These are phyloP conservation scores for Pteria penguin DNA, from an alignment of 2,888 invertebrate genomes.

Conservation along the genomic window DNA sequence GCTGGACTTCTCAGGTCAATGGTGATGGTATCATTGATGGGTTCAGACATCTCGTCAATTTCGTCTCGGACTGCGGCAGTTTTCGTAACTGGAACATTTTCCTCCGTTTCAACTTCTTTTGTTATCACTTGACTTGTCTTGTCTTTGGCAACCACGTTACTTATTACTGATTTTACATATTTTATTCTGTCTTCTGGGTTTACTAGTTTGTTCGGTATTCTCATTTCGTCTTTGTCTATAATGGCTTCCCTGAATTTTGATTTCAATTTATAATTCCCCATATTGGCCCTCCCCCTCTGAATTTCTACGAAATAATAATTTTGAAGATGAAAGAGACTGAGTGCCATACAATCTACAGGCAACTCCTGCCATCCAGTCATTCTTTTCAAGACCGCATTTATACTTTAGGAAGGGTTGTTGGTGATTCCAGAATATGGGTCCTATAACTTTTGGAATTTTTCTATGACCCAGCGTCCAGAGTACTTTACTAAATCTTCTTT, in stretches of 20 bases:
- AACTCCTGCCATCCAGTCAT: constrained; percentile 14
- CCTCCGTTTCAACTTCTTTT: too few relatives aligned
- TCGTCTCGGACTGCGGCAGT: too few relatives aligned
- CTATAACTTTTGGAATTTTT: neutral
- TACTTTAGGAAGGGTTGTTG: constrained; percentile 14
- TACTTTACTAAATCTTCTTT: constrained; percentile 4
- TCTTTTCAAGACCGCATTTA: constrained; percentile 5
- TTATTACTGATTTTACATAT: too few relatives aligned
- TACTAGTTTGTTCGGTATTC: too few relatives aligned
- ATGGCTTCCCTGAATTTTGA: neutral
- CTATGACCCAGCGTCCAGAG: constrained; percentile 13
- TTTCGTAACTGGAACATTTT: too few relatives aligned
- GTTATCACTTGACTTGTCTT: too few relatives aligned
- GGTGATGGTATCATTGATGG: too few relatives aligned
- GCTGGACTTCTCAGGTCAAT: too few relatives aligned
- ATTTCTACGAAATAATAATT: constrained; percentile 22
- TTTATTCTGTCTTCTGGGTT: neutral
- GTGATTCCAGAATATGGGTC: constrained; percentile 21
- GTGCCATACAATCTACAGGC: constrained; percentile 13
- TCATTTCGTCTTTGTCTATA: neutral
- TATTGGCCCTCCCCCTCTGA: constrained; percentile 15
- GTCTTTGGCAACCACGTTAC: too few relatives aligned
- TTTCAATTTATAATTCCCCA: neutral
- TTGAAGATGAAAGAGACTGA: constrained; percentile 2
- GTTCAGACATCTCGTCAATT: too few relatives aligned